A percentile compares a stretch with the other conserved stretches of the same genome.
phyloP scores from a whole-genome alignment of 2,888 invertebrate genomes.

The Esperia sulphurella region DNA sequence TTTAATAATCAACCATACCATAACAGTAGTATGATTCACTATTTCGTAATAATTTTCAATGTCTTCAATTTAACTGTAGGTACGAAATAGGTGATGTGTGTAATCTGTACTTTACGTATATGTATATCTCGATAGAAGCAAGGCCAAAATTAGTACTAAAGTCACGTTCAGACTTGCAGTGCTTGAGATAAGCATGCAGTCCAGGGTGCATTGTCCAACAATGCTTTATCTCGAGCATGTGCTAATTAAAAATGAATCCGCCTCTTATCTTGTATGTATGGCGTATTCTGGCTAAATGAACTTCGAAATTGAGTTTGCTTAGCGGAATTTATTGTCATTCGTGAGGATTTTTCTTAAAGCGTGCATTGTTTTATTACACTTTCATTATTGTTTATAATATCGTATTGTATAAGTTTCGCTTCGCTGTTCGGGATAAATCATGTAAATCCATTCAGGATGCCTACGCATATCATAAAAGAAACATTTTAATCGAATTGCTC shows the following conservation, averaged over 20 bases:
- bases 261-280: slow-evolving; percentile 16
- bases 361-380: no score
- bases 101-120: slow-evolving; percentile 9
- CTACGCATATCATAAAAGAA: no score
- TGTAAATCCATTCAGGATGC: no score
- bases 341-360: no score
- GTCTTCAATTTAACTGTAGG: no score
- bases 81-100: not conserved
- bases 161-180: slow-evolving; percentile 25
- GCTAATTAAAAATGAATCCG: slow-evolving; percentile 45
- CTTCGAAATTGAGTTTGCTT: slow-evolving; percentile 1
- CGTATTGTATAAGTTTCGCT: no score
- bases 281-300: slow-evolving; percentile 1
- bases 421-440: no score
- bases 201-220: slow-evolving; percentile 31
- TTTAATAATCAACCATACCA: no score
- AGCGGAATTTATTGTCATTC: not conserved
- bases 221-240: slow-evolving; percentile 17
- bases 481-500: no score
- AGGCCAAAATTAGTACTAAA: slow-evolving; percentile 28
- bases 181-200: slow-evolving; percentile 10
- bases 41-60: no score
- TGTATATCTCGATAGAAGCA: slow-evolving; percentile 22
- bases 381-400: no score
- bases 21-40: no score